phyloP scores from a whole-genome alignment of 2,113 vertebrate genomes.

The Cochlearius cochlearius region DNA sequence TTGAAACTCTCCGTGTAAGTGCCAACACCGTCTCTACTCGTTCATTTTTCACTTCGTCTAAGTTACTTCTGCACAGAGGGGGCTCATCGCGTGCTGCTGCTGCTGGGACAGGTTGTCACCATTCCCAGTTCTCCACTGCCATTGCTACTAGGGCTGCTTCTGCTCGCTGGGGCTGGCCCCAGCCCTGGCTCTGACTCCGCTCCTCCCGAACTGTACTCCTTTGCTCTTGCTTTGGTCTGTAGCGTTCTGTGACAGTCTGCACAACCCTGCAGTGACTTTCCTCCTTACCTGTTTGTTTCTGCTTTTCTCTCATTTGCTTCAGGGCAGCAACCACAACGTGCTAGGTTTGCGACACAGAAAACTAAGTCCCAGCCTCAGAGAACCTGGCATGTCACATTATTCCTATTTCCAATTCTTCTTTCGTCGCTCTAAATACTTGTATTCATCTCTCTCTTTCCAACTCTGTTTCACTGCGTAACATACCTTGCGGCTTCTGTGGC shows the following conservation, averaged over 20 bases:
- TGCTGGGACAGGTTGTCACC: not conserved
- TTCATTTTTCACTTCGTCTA: not conserved
- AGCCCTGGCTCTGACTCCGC: not conserved
- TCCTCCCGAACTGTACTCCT: not conserved
- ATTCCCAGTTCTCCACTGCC: not conserved
- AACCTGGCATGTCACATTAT: not conserved
- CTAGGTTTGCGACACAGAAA: not conserved
- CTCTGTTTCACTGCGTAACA: not conserved
- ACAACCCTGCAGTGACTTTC: not conserved
- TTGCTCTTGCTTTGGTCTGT: not conserved
- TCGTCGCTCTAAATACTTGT: not conserved
- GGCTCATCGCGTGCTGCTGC: not conserved
- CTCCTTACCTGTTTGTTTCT: not conserved
- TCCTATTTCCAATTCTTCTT: not conserved
- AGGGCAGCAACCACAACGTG: not conserved
- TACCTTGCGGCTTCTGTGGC: not conserved
- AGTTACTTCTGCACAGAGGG: not conserved
- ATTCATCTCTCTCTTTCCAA: not conserved
- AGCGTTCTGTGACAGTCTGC: not conserved
- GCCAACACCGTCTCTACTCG: not conserved
- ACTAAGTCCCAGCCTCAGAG: not conserved
- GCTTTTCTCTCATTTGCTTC: not conserved
- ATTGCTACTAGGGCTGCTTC: not conserved
- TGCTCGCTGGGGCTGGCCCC: not conserved
- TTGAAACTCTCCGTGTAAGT: not conserved